Base-by-base conservation (phyloP, 2,113 vertebrate genomes). In the Saimiri boliviensis region DNA sequence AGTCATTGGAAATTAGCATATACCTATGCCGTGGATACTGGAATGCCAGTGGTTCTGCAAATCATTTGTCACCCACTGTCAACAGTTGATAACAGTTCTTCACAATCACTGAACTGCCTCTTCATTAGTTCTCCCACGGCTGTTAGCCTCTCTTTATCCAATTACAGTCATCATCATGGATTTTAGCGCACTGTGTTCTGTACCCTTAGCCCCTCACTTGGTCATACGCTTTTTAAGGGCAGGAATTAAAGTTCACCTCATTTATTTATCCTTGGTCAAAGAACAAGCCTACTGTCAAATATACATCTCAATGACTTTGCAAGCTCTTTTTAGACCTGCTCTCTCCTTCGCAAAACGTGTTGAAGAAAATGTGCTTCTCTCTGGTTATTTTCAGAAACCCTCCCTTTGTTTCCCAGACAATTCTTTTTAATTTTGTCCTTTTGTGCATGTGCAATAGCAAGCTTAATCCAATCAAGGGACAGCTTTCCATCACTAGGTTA, bases 351-450 rank as follows among this genome's bases (percentile, higher is more conserved):
- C 10, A 88, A 7, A 93, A 87, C 20, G 35, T 83, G 91, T 96
- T 42, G 1, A 30, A 58, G 54, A 37, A 96, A 96, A 86, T 60
- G 54, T 63, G 30, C 17, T 60, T 87, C 91, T 86, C n/a, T 87
- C 73, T 60, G 88, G 86, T 89, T 92, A 89, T 97, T 98, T 96
- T 96, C 89, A 97, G 96, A 91, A 96, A 85, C 40, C 27, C 12
- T 80, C 63, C 21, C 84, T 96, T 96, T 97, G 86, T 96, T 95
- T 94, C 70, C 92, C 35, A 85, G 76, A 96, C 63, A 96, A 87
- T 97, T 96, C 74, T 74, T 58, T 96, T 94, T 96, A 97, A 98
- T 95, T 96, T 93, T 91, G 84, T 89, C 66, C 93, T 96, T 97
- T 97, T 96, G 80, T 98, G 85, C 54, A n/a, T 83, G 86, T 95